Evolutionary conservation across 2,888 invertebrate genomes (phyloP).

Genomic region (Pheosia gnoma): DNA sequence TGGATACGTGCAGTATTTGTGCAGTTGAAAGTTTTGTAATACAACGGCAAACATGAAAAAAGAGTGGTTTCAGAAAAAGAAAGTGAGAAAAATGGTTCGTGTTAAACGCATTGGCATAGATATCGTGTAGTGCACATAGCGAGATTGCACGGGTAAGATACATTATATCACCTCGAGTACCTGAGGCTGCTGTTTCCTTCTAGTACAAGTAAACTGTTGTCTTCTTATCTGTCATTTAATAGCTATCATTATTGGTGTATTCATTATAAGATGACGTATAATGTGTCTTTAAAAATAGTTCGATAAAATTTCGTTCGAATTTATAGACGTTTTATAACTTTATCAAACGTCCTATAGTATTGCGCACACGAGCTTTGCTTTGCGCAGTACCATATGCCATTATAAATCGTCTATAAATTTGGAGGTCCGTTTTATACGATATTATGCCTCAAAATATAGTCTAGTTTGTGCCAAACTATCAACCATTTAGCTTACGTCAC

Average conservation of each 20-base stretch:
- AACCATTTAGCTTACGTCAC: constrained; percentile 57
- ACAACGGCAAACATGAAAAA: constrained; percentile 52
- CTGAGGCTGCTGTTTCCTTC: background rate
- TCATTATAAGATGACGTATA: too few species aligned
- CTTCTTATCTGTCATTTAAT: constrained; percentile 5
- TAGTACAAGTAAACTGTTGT: constrained; percentile 17
- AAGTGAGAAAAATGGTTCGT: constrained; percentile 72
- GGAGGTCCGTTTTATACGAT: too few species aligned
- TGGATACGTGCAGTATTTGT: constrained; percentile 28
- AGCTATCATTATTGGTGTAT: too few species aligned
- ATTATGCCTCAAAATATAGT: background rate
- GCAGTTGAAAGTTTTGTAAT: constrained; percentile 22
- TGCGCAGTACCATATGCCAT: too few species aligned
- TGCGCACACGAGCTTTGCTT: too few species aligned
- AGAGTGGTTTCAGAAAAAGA: constrained; percentile 64
- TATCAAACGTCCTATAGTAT: too few species aligned
- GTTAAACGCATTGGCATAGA: constrained; percentile 45
- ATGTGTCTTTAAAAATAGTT: too few species aligned
- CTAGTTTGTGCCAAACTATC: constrained; percentile 43
- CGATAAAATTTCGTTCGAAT: too few species aligned
- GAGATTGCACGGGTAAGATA: constrained; percentile 54
- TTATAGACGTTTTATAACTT: too few species aligned
- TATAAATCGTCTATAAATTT: too few species aligned
- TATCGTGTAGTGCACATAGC: constrained; percentile 56
- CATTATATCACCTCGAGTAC: constrained; percentile 27